Percentiles rank a stretch among this genome's conserved stretches.
phyloP scores from a whole-genome alignment of 2,113 vertebrate genomes.

The Pituophis catenifer region DNA sequence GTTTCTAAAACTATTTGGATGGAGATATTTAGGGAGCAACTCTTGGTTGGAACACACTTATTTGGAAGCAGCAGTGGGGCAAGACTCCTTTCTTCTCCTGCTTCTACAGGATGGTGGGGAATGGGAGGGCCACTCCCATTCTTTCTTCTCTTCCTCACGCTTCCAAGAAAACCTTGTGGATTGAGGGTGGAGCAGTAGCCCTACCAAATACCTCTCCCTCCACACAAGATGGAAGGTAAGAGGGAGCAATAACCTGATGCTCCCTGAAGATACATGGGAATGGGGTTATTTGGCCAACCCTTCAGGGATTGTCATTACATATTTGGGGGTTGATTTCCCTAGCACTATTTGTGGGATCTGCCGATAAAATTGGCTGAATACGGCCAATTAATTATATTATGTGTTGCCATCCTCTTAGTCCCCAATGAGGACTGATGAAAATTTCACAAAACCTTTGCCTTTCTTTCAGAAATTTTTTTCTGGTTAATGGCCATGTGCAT shows the following conservation, averaged over 20 bases:
- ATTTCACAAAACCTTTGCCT: not conserved
- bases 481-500: not conserved
- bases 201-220: conserved; percentile 52
- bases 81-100: conserved; percentile 59
- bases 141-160: conserved; percentile 50
- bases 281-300: conserved; percentile 52
- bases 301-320: conserved; percentile 37
- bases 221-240: conserved; percentile 46
- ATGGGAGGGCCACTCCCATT: conserved; percentile 51
- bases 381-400: not conserved
- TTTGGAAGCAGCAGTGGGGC: conserved; percentile 41
- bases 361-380: not conserved
- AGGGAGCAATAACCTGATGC: conserved; percentile 48
- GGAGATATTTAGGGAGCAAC: conserved; percentile 20
- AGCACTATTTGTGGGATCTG: conserved; percentile 11
- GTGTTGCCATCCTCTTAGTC: not conserved
- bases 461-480: not conserved
- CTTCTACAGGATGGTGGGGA: conserved; percentile 53
- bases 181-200: conserved; percentile 56
- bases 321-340: conserved; percentile 30
- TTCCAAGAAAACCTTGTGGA: conserved; percentile 55
- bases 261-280: conserved; percentile 56
- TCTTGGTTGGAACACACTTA: conserved; percentile 22
- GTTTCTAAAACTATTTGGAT: not conserved
- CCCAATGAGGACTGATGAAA: conserved; percentile 5